phyloP scores from a whole-genome alignment of 2,888 invertebrate genomes.

The Lepetodrilus schrolli region DNA sequence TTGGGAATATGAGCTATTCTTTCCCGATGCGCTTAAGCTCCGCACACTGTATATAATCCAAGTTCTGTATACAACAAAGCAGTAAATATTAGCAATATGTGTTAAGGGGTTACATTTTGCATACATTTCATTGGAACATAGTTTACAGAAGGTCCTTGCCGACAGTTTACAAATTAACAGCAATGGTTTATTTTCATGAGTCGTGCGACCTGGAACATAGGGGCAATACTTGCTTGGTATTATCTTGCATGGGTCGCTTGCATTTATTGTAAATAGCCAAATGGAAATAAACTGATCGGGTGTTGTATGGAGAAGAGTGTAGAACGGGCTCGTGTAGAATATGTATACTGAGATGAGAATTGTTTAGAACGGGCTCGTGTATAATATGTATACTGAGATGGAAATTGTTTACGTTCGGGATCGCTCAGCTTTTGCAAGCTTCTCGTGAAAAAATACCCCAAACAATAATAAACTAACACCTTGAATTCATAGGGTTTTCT shows the following conservation, averaged over 20 bases:
- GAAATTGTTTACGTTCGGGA: neutral
- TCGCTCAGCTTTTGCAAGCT: neutral
- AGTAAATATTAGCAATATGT: constrained; percentile 26
- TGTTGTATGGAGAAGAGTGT: too few relatives aligned
- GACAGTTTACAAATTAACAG: constrained; percentile 12
- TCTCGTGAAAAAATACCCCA: neutral
- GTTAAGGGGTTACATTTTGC: constrained; percentile 11
- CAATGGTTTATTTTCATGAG: constrained; percentile 19
- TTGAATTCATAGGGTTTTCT: too few relatives aligned
- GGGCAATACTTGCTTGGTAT: constrained; percentile 24
- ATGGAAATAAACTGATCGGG: constrained; percentile 30
- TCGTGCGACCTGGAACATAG: neutral
- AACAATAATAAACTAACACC: constrained; percentile 16
- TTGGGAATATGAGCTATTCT: too few relatives aligned
- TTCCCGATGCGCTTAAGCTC: too few relatives aligned
- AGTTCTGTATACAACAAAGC: neutral
- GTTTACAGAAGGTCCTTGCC: constrained; percentile 14
- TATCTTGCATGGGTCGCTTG: constrained; percentile 7
- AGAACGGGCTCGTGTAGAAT: neutral
- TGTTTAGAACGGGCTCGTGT: neutral
- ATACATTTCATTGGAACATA: constrained; percentile 2
- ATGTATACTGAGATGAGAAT: neutral
- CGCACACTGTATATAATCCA: too few relatives aligned
- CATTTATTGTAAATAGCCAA: constrained; percentile 32
- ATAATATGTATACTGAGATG: constrained; percentile 13